phyloP scores from a whole-genome alignment of 2,113 vertebrate genomes.

The Aramus guarauna region DNA sequence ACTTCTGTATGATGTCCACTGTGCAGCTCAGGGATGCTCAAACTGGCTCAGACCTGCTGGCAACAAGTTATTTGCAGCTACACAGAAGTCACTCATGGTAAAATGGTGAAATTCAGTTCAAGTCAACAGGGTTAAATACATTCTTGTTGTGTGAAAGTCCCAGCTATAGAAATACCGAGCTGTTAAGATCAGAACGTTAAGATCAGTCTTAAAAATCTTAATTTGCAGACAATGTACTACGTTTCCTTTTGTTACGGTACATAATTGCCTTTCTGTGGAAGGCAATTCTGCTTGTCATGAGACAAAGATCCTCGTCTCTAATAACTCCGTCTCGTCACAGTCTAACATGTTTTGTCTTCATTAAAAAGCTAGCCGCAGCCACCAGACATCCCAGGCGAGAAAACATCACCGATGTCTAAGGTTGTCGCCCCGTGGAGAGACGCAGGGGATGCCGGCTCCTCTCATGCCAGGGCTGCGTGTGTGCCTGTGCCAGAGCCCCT shows the following conservation, averaged over 20 bases:
- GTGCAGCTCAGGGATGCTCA: not conserved
- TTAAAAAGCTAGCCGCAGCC: not conserved
- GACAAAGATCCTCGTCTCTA: not conserved
- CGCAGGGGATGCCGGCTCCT: not conserved
- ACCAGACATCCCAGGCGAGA: not conserved
- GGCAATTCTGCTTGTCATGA: not conserved
- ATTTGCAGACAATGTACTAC: not conserved
- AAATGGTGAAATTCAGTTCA: not conserved
- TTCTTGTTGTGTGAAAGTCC: not conserved
- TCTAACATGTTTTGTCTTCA: not conserved
- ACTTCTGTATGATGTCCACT: not conserved
- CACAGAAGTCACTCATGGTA: not conserved
- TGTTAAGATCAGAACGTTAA: not conserved
- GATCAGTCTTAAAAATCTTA: not conserved
- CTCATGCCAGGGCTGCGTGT: rapidly evolving
- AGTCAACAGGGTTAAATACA: not conserved
- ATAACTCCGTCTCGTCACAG: not conserved
- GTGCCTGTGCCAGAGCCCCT: not conserved
- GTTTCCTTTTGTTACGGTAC: not conserved
- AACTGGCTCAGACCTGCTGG: not conserved
- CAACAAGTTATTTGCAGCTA: not conserved
- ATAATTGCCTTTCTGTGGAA: not conserved
- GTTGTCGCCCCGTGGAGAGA: rapidly evolving
- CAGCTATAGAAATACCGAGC: not conserved
- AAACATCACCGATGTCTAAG: rapidly evolving